These are phyloP conservation scores for Acrocyrtus sp. DNA, from an alignment of 2,888 invertebrate species.

Conservation along the genomic window DNA sequence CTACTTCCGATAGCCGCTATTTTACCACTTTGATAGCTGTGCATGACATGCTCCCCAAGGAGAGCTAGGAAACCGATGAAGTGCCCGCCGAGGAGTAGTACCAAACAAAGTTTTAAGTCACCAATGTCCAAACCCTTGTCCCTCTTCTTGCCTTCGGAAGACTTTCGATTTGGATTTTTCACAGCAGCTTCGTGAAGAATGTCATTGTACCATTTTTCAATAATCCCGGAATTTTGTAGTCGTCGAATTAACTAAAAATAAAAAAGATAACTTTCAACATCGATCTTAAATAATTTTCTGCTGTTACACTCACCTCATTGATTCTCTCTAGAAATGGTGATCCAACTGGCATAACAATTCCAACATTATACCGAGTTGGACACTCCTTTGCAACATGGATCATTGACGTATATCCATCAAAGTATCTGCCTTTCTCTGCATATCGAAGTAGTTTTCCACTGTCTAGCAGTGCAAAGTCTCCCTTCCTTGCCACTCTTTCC, in stretches of 20 bases:
- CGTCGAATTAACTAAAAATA: slow-evolving; percentile 71
- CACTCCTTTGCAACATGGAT: slow-evolving; percentile 61
- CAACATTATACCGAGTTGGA: slow-evolving; percentile 62
- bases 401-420: slow-evolving; percentile 56
- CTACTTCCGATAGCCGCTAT: slow-evolving; percentile 1
- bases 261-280: slow-evolving; percentile 52
- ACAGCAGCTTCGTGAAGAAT: slow-evolving; percentile 68
- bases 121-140: slow-evolving; percentile 50
- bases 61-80: slow-evolving; percentile 36
- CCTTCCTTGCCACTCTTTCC: slow-evolving; percentile 58
- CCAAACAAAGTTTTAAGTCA: slow-evolving; percentile 59
- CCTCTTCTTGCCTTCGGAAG: slow-evolving; percentile 13
- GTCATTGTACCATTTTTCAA: slow-evolving; percentile 97
- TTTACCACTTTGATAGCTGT: slow-evolving; percentile 10
- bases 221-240: slow-evolving; percentile 82
- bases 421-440: slow-evolving; percentile 55
- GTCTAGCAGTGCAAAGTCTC: slow-evolving; percentile 61
- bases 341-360: slow-evolving; percentile 60
- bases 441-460: slow-evolving; percentile 59
- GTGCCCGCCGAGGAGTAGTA: slow-evolving; percentile 49
- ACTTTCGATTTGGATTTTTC: slow-evolving; percentile 48
- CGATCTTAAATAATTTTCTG: not conserved
- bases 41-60: not conserved
- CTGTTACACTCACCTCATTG: slow-evolving; percentile 54
- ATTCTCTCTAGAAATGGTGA: slow-evolving; percentile 61